Evolutionary conservation across 1,140 invertebrate species (phyloP).

Genomic region (Cydia splendana): DNA sequence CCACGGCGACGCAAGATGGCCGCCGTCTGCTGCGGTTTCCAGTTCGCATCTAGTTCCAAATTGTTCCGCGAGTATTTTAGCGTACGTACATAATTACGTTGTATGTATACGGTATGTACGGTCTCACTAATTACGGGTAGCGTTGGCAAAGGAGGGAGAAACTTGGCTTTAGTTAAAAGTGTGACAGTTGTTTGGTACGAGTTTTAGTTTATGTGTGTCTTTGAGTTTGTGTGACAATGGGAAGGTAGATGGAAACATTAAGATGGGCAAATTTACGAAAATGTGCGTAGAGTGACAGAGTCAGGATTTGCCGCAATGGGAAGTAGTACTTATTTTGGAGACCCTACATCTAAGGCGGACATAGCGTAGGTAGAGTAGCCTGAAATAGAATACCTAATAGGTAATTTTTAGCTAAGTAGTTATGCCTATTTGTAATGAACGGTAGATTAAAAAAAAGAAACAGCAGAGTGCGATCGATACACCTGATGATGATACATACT

Average conservation of each 20-base stretch:
- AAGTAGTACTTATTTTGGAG: no score
- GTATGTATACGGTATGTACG: conserved; percentile 69
- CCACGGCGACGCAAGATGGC: conserved; percentile 75
- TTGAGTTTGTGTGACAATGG: neutral
- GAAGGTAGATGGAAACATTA: neutral
- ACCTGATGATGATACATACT: no score
- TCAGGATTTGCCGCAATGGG: no score
- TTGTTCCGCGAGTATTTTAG: conserved; percentile 75
- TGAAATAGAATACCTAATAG: no score
- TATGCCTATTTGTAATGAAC: no score
- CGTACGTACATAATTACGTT: conserved; percentile 77
- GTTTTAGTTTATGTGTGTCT: neutral
- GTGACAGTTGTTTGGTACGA: neutral
- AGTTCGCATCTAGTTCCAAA: conserved; percentile 76
- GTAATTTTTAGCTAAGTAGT: no score
- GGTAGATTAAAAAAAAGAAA: no score
- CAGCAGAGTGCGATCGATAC: no score
- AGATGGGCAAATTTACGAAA: neutral
- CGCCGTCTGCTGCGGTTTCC: conserved; percentile 70
- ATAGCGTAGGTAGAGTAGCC: no score
- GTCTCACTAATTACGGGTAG: conserved; percentile 73
- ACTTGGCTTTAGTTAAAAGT: neutral
- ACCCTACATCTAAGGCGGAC: no score
- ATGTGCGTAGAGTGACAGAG: no score
- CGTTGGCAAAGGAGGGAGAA: conserved; percentile 46